Evolutionary conservation across 64 coral and sea anemone species (phyloP), one percentile per base, ranked within the genome.

Genomic region (Catalaphyllia jardinei): DNA sequence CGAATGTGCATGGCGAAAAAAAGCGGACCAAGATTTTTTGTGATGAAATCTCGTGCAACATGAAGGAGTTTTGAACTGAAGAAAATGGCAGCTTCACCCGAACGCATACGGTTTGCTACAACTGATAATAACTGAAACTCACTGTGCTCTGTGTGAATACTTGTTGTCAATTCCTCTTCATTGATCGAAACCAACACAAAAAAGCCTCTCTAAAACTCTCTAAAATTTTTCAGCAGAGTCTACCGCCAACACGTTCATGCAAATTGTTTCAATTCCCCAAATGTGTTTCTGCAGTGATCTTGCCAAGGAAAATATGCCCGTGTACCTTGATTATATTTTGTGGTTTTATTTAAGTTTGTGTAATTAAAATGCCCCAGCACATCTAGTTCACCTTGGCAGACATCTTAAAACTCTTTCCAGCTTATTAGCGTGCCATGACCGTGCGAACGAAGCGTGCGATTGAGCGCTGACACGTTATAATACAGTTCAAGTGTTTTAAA

Each of bases 281-380:
- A 73, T 14, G 29, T 73, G 71, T 29, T 2, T 25, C n/a, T n/a
- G n/a, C n/a, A n/a, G n/a, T n/a, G n/a, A 3, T 28, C 2, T 30
- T 1, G 28, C 28, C 71, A 73, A 1, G 25, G 28, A 29, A 15
- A 30, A 73, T 15, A 73, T 31, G 25, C 54, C 54, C 15, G n/a
- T n/a, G 29, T 31, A 25, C 1, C 9, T 30, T 15, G 71, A 29
- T 29, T 73, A 11, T 73, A 15, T 27, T 15, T 73, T 11, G 71
- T 5, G 7, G 42, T 46, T 46, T 46, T 46, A 46, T 4, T 4
- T 46, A 46, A 6, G 42, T 46, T 46, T 46, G 3, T 73, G 62
- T 98, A 93, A 4, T 94, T 52, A 89, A 98, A 92, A 90, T 98
- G 89, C 12, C 94, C 78, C 35, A 98, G 67, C 59, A 98, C 67